Base-by-base conservation (phyloP, 2,888 invertebrate genomes). In the Bembecia ichneumoniformis region DNA sequence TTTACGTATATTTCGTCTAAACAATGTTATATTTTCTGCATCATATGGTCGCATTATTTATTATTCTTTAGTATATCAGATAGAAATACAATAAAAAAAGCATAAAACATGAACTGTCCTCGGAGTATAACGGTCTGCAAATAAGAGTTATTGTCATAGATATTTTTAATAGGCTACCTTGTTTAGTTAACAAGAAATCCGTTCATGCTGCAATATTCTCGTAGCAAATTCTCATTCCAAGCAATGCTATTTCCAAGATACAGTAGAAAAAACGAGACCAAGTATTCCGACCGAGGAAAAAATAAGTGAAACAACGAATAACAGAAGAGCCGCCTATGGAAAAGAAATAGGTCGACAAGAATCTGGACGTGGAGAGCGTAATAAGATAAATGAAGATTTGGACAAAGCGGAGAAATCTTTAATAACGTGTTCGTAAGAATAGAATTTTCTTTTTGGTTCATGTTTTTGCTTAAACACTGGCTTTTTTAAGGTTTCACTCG, bases 351-450 rank as follows among this genome's bases (percentile, higher is more conserved):
- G 61, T 59, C 62, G 54, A 56, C 51, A 57, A 56, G 55, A 55
- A 58, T 55, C n/a, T 40, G 14, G 40, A 17, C 15, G 17, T 15
- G 11, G 15, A 15, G 15, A 15, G 51, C 51, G 55, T 55, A 55
- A 60, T 58, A 59, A 59, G 58, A 62, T 58, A 58, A 59, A 63
- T 62, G 59, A 55, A 55, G 51, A 56, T 47, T 52, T 52, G 51
- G 49, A 46, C 48, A 20, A 14, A 44, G 16, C 17, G 16, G 10
- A 46, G 28, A n/a, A 20, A 20, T 11, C 3, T 44, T 44, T 44
- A 14, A 44, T 17, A 44, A 44, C 17, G 17, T 14, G 11, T 40
- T 40, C 14, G 40, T 5, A 13, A 9, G 40, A 40, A 40, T 14
- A 40, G 14, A 40, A 40, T n/a, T 40, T 40, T 40, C 14, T 40